Evolutionary conservation across 2,113 vertebrate species (phyloP).

Genomic region (Megaceryle torquata): DNA sequence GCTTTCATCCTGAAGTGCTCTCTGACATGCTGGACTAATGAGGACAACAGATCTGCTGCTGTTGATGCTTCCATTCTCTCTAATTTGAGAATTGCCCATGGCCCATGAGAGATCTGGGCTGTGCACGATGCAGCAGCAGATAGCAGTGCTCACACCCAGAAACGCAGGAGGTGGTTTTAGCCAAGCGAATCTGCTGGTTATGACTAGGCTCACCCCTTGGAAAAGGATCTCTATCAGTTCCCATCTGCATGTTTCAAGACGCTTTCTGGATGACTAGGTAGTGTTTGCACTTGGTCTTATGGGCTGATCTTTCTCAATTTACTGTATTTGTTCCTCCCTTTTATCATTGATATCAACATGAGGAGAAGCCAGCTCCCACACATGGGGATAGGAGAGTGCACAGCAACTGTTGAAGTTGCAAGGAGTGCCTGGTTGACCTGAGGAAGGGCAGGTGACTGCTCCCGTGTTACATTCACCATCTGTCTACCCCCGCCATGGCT

Average conservation of each 20-base stretch:
- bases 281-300: neutral
- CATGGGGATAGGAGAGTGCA: neutral
- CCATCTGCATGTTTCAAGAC: rapidly evolving
- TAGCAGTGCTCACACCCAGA: constrained; percentile 13
- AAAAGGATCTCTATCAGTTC: neutral
- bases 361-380: neutral
- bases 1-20: neutral
- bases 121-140: neutral
- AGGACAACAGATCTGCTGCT: neutral
- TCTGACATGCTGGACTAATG: neutral
- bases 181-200: neutral
- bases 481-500: neutral
- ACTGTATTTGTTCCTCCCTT: neutral
- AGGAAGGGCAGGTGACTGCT: neutral
- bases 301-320: constrained; percentile 19
- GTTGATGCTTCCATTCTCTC: neutral
- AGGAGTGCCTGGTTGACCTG: neutral
- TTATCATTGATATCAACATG: neutral
- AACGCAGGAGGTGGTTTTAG: neutral
- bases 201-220: neutral
- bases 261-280: neutral
- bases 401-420: neutral
- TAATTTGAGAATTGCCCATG: neutral
- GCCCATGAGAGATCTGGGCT: neutral
- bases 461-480: neutral